These are phyloP conservation scores for Telmatochromis brachygnathus DNA, from an alignment of 2,113 vertebrate genomes.

Conservation along the genomic window DNA sequence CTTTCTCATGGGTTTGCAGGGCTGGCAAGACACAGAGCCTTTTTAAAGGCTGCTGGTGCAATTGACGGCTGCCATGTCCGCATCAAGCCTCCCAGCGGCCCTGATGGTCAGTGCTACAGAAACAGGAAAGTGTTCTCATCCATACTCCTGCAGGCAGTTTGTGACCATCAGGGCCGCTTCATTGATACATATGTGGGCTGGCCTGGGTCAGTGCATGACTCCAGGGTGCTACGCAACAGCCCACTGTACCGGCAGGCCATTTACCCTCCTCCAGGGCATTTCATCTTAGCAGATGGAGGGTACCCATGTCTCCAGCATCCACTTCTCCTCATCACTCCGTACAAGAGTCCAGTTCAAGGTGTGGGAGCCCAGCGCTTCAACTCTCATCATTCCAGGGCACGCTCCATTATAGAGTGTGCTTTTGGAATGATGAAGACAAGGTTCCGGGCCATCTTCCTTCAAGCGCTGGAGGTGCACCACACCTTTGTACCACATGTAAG, in stretches of 20 bases:
- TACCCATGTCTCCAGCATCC: neutral
- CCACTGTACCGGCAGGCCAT: no score
- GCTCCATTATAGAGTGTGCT: rapidly evolving
- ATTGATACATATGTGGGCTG: rapidly evolving
- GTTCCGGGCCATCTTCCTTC: rapidly evolving
- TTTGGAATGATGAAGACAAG: rapidly evolving
- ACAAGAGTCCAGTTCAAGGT: neutral
- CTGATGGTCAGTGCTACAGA: no score
- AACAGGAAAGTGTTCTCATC: rapidly evolving
- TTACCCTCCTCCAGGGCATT: no score
- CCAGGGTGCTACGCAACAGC: no score
- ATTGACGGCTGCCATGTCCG: rapidly evolving
- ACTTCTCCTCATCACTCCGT: rapidly evolving
- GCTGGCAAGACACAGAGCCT: neutral
- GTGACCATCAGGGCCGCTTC: neutral
- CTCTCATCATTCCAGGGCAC: neutral
- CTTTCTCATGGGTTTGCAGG: neutral
- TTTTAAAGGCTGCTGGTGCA: neutral
- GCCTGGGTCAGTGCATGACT: no score
- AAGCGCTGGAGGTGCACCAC: neutral
- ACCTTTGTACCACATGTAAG: no score
- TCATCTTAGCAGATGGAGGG: neutral
- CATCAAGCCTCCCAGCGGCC: neutral
- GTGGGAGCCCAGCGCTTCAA: neutral
- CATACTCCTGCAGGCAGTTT: neutral